A percentile compares a stretch with the other conserved stretches of the same genome.
These are phyloP conservation scores for Eulemur coronatus DNA, from an alignment of 2,797 vertebrate species.

Conservation along the genomic window DNA sequence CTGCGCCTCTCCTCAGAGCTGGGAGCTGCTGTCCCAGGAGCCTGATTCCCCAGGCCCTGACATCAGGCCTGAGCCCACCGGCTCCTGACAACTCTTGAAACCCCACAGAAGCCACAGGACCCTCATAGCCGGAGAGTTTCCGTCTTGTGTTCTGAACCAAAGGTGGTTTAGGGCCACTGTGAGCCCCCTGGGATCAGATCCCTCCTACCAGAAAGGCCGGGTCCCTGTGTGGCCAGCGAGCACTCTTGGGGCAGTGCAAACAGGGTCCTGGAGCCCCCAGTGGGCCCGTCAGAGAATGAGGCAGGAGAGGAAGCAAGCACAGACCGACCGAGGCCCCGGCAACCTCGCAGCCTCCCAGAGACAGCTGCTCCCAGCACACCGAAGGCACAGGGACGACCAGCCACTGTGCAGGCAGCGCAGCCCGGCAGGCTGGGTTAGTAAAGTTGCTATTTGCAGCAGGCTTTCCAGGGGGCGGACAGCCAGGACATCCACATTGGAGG, in stretches of 20 bases:
- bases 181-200: not conserved
- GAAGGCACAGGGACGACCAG: not conserved
- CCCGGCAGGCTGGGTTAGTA: not conserved
- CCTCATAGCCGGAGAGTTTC: not conserved
- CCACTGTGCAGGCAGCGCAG: fast-evolving
- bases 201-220: not conserved
- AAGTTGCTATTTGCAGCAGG: not conserved
- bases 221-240: not conserved
- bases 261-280: not conserved
- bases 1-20: not conserved
- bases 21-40: not conserved
- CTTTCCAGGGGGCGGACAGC: not conserved
- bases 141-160: not conserved
- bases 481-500: not conserved
- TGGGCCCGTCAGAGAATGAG: not conserved
- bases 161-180: not conserved
- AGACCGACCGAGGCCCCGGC: not conserved
- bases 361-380: not conserved
- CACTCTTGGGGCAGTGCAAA: not conserved
- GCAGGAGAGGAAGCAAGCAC: not conserved
- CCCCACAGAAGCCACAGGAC: not conserved
- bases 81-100: not conserved
- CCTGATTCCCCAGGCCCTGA: not conserved
- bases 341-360: not conserved
- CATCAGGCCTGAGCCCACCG: not conserved